These are phyloP conservation scores for Uloborus diversus DNA, from an alignment of 1,140 invertebrate genomes.

Conservation along the genomic window DNA sequence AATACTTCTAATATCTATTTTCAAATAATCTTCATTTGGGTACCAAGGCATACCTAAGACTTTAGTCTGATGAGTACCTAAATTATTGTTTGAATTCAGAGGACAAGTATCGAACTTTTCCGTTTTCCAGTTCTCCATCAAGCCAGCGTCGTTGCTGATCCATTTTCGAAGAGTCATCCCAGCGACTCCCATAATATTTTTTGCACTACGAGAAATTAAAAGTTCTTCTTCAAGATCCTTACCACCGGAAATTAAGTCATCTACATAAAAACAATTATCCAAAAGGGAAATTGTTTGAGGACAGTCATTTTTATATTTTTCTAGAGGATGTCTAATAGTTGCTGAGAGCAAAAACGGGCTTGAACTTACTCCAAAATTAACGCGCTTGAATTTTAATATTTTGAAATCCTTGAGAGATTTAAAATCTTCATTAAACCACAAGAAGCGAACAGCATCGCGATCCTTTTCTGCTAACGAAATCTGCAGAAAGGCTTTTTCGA, in stretches of 20 bases:
- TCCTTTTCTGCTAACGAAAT: slow-evolving; percentile 5
- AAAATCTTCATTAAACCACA: background rate
- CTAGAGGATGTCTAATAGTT: background rate
- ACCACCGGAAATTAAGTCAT: background rate
- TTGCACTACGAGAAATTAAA: background rate
- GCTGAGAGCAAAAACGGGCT: background rate
- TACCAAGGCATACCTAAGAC: background rate
- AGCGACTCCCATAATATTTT: background rate
- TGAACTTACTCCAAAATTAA: background rate
- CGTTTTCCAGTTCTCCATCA: background rate
- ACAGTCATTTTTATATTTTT: slow-evolving; percentile 6
- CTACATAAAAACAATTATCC: background rate
- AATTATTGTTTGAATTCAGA: background rate
- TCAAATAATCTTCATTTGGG: background rate
- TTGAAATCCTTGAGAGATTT: background rate
- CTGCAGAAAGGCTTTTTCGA: slow-evolving; percentile 51
- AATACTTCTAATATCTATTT: background rate
- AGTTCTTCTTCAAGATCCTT: background rate
- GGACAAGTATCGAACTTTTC: background rate
- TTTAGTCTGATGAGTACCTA: background rate
- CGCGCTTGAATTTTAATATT: background rate
- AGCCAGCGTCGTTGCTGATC: background rate
- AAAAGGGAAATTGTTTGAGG: background rate
- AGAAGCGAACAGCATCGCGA: slow-evolving; percentile 2
- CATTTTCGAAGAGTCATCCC: background rate